Percentiles rank a stretch among this genome's conserved stretches.
Conservation (phyloP, 2,888 invertebrate species). For the Clunio marinus region DNA sequence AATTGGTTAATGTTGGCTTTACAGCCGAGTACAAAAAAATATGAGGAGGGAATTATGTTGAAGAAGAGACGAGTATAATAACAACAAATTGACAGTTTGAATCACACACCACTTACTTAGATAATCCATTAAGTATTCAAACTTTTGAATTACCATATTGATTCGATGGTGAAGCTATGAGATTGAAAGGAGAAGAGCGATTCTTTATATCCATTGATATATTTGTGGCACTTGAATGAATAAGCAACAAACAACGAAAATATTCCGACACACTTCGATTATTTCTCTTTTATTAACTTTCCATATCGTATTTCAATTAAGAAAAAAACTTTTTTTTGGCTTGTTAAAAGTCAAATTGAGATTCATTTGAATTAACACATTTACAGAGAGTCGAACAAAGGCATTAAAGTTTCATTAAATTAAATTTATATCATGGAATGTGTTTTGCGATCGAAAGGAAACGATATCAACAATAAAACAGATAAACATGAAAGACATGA, state of each 20-base stretch:
- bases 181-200: slow-evolving; percentile 5
- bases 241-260: neutral
- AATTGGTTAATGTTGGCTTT: slow-evolving; percentile 21
- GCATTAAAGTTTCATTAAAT: slow-evolving; percentile 7
- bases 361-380: neutral
- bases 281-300: neutral
- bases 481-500: slow-evolving; percentile 18
- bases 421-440: slow-evolving; percentile 4
- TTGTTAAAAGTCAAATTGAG: neutral
- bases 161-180: too few species aligned
- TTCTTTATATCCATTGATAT: neutral
- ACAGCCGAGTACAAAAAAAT: slow-evolving; percentile 7
- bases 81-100: slow-evolving; percentile 25
- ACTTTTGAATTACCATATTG: slow-evolving; percentile 14
- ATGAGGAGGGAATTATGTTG: too few species aligned
- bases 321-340: neutral
- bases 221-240: slow-evolving; percentile 25
- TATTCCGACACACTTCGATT: neutral
- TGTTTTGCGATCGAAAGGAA: slow-evolving; percentile 22
- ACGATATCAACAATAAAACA: neutral
- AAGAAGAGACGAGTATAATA: slow-evolving; percentile 20
- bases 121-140: slow-evolving; percentile 15
- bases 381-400: neutral
- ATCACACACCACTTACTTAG: slow-evolving; percentile 20
- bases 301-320: slow-evolving; percentile 18